A percentile compares a stretch with the other conserved stretches of the same genome.
phyloP scores from a whole-genome alignment of 2,113 vertebrate species.

The Cathartes aura region DNA sequence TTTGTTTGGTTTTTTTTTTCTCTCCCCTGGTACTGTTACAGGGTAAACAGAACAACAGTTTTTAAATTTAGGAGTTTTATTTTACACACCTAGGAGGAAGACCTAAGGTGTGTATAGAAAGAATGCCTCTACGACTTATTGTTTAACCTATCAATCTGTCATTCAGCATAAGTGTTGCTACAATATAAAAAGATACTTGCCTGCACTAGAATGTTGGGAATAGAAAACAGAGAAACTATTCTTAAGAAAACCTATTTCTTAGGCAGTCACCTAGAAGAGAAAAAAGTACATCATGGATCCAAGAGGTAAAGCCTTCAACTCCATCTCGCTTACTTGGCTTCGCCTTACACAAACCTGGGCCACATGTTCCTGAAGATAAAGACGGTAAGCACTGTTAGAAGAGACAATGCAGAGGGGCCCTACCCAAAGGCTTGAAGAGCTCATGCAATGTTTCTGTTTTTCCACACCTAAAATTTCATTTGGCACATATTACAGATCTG shows the following conservation, averaged over 20 bases:
- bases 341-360: background rate
- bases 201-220: background rate
- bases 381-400: background rate
- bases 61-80: background rate
- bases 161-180: background rate
- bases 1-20: background rate
- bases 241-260: background rate
- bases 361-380: background rate
- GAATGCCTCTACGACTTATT: background rate
- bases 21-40: background rate
- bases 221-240: background rate
- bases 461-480: background rate
- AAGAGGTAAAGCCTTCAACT: background rate
- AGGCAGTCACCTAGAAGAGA: background rate
- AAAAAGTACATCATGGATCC: background rate
- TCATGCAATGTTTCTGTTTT: background rate
- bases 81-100: background rate
- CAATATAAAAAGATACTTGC: background rate
- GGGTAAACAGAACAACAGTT: background rate
- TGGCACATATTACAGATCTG: background rate
- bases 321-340: background rate
- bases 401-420: background rate
- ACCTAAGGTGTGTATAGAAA: background rate
- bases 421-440: background rate
- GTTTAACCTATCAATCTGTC: background rate